These are phyloP conservation scores for Chloebia gouldiae DNA, from an alignment of 2,113 vertebrate genomes.

Conservation along the genomic window DNA sequence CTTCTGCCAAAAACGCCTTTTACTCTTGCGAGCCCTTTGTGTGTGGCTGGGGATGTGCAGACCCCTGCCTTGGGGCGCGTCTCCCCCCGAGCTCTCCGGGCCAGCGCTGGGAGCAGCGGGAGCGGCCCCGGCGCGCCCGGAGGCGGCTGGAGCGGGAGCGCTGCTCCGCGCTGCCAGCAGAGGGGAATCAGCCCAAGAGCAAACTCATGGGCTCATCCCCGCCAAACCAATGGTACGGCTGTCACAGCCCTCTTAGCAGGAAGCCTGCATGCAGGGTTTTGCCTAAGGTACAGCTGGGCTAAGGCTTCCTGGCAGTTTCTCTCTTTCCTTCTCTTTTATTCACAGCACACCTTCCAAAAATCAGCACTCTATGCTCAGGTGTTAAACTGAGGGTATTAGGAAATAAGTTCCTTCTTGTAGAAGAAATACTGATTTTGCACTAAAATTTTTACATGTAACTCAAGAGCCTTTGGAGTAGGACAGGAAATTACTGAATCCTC, in stretches of 20 bases:
- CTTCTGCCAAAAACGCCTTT: not conserved
- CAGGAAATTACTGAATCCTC: not conserved
- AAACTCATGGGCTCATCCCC: not conserved
- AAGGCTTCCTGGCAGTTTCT: not conserved
- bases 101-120: accelerated
- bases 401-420: not conserved
- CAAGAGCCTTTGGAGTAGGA: not conserved
- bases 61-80: not conserved
- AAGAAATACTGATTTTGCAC: not conserved
- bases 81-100: accelerated
- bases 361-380: not conserved
- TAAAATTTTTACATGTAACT: not conserved
- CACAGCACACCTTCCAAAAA: not conserved
- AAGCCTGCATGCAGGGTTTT: not conserved
- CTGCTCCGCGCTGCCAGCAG: not conserved
- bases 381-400: not conserved
- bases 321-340: not conserved
- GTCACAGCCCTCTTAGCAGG: not conserved
- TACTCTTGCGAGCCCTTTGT: not conserved
- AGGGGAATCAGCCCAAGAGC: not conserved
- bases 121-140: accelerated
- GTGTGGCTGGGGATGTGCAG: not conserved
- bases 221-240: not conserved
- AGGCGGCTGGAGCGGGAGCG: not conserved
- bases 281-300: accelerated